Evolutionary conservation across 2,113 vertebrate species (phyloP), one percentile per base, ranked within the genome.

Genomic region (Hyla sarda): DNA sequence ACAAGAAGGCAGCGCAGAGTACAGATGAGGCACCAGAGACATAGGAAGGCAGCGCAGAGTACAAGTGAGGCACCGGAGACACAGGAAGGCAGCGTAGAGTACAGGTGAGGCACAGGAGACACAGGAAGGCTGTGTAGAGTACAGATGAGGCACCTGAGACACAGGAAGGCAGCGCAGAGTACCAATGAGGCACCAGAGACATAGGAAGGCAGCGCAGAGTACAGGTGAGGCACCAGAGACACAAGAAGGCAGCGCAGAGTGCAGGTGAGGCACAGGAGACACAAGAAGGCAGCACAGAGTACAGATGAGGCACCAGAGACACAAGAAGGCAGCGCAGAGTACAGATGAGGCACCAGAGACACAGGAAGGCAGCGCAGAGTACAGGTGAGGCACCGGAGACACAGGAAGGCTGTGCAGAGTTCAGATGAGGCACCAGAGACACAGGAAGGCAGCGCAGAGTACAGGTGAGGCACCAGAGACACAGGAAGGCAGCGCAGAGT

Each of bases 391-490:
- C 41, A n/a, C n/a, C n/a, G n/a, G n/a, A n/a, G n/a, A n/a, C 41
- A 41, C 8, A 41, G 41, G 8, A 41, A 41, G n/a, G n/a, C n/a
- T n/a, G n/a, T n/a, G n/a, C n/a, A n/a, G n/a, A 93, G 87, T 96
- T 96, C 84, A 92, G 92, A 82, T 90, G 95, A 72, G 95, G 95
- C 1, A n/a, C n/a, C n/a, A n/a, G n/a, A n/a, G n/a, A n/a, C 92
- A 96, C 1, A 94, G 95, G 48, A 95, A 95, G 89, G 94, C 95
- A 83, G 93, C 95, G 9, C 90, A 95, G 87, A 95, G 92, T 16
- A 96, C 95, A 93, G 95, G 95, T 96, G 79, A 86, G 60, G 6
- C 41, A n/a, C n/a, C n/a, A n/a, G n/a, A n/a, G n/a, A n/a, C 41
- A 41, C 8, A 41, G 41, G 48, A 95, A 95, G 89, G 94, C 95